Percentiles rank a stretch among this genome's conserved stretches.
Conservation (phyloP, 2,888 invertebrate genomes). For the Nymphalis polychloros region DNA sequence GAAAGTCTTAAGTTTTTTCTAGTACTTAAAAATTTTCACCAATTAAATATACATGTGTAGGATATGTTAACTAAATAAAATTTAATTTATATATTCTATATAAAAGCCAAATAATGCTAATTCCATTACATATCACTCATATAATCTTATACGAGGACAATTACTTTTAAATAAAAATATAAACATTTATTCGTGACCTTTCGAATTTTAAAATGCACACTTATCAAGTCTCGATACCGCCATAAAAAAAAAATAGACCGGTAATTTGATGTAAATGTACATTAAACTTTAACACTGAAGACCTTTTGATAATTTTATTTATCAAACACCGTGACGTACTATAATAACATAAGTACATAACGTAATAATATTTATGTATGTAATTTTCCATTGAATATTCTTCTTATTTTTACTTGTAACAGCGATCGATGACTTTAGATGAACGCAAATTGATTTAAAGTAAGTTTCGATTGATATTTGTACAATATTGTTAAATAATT, state of each 20-base stretch:
- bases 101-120: too few species aligned
- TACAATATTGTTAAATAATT: too few species aligned
- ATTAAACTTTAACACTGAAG: not conserved
- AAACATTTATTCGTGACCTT: not conserved
- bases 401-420: not conserved
- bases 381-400: not conserved
- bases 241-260: not conserved
- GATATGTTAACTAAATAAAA: too few species aligned
- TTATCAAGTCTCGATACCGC: not conserved
- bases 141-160: too few species aligned
- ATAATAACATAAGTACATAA: not conserved
- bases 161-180: not conserved
- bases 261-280: not conserved
- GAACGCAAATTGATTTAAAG: too few species aligned
- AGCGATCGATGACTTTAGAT: too few species aligned
- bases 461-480: too few species aligned
- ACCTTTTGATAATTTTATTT: conserved; percentile 5
- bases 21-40: too few species aligned
- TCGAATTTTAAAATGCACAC: not conserved
- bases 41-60: too few species aligned
- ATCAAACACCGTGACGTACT: not conserved
- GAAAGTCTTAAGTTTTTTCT: too few species aligned
- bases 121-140: too few species aligned
- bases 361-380: not conserved
- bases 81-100: too few species aligned